Percentiles rank a stretch among this genome's conserved stretches.
These are phyloP conservation scores for Plecotus auritus DNA, from an alignment of 2,113 vertebrate species.

Conservation along the genomic window DNA sequence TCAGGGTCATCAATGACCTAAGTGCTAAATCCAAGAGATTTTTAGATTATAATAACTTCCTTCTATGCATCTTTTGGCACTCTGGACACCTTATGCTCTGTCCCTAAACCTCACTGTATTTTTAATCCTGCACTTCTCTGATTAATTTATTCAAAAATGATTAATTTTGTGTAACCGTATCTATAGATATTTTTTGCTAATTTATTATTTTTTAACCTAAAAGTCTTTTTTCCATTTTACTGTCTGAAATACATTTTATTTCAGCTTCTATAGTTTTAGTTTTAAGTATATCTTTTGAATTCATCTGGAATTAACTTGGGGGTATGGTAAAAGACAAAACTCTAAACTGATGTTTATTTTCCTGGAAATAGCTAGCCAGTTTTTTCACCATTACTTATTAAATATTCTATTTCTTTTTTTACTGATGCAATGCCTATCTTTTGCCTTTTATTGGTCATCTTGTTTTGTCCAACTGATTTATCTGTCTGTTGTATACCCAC, in stretches of 20 bases:
- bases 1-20: background rate
- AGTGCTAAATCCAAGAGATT: background rate
- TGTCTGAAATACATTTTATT: background rate
- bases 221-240: background rate
- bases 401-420: background rate
- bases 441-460: background rate
- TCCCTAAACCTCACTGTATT: background rate
- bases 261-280: background rate
- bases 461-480: background rate
- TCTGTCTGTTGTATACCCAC: background rate
- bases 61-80: background rate
- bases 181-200: background rate
- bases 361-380: background rate
- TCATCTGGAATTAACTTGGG: background rate
- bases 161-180: background rate
- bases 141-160: background rate
- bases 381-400: background rate
- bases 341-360: background rate
- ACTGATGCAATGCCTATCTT: background rate
- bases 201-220: background rate
- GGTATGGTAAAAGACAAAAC: background rate
- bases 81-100: background rate
- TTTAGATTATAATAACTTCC: background rate
- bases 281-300: background rate
- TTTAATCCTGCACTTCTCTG: background rate